Evolutionary conservation across 2,113 vertebrate genomes (phyloP), one percentile per base, ranked within the genome.

Genomic region (Channa argus): DNA sequence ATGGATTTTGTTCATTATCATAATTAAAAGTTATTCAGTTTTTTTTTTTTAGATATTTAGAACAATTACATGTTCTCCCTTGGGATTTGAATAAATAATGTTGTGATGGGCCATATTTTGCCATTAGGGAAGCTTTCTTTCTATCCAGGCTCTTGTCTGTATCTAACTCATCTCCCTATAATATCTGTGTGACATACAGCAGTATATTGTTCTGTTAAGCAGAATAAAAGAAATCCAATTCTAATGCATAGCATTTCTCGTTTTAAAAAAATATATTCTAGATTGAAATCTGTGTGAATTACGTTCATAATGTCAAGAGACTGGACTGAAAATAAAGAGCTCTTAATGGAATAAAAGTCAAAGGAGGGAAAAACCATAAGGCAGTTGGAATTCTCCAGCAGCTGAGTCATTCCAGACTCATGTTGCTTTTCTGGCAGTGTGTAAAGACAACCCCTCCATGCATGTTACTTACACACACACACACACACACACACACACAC

Each of bases 341-440:
- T 70, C 58, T 72, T 80, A 78, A 87, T 86, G 85, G 85, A 91
- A 86, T 80, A 88, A 83, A 84, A 77, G 80, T 84, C 73, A 83
- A 83, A 81, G 38, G 36, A 78, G 67, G 73, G 68, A 68, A 88
- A 24, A 80, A 79, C 84, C 78, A 84, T 4, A 36, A 45, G 77
- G 84, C 66, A 83, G 62, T 75, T 80, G 74, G 77, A 90, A 82
- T 80, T 88, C 83, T 83, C 81, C 80, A 64, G 69, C 76, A 75
- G 85, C 84, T 84, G 90, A 90, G 52, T 89, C 78, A 88, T 84
- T 74, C 59, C 74, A 73, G 77, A 82, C 72, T 86, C 70, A 73
- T 84, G 84, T 87, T 86, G 66, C 82, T 74, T 88, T 80, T 79
- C 86, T 88, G 85, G 79, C 79, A 74, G 55, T 7, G 73, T 52